Base-by-base conservation (phyloP, 2,888 invertebrate species). In the Hermodice carunculata region DNA sequence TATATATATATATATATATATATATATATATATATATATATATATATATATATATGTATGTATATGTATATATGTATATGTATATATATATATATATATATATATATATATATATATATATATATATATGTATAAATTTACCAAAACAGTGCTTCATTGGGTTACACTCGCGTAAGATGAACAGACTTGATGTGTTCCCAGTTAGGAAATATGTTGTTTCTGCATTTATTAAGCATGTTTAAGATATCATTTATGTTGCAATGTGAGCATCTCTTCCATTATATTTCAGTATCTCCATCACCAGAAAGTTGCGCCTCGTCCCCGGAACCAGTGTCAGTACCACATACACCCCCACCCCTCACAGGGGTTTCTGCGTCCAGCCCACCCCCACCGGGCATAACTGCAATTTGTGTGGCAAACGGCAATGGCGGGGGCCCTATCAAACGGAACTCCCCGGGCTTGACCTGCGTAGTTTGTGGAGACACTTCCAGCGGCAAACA, bases 401-500 rank as follows among this genome's bases (percentile, higher is more conserved):
- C 57, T 29, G 53, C 49, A 3, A 28, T 56, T 46, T 51, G 42
- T 32, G 31, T 46, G 56, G 28, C n/a, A 6, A 44, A 22, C 29
- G 42, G 37, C 46, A 34, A n/a, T 22, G 60, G 59, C 31, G 57
- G 49, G 26, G 76, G 77, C 6, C 76, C 77, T 6, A 66, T 77
- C 31, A 83, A 82, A 69, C 73, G 83, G 52, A 72, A 71, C 46
- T 84, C 85, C 0, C 86, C 92, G 1, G 96, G 96, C 0, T 89
- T 98, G 59, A 70, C 77, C 44, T 98, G 98, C 86, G 94, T 97
- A 59, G 98, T 98, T 0, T 98, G 98, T 81, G 97, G 97, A 0
- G 98, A 98, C 86, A 96, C 96, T 5, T 95, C 95, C 77, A 96
- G 95, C 1, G 98, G 98, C 1, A 98, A 98, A 81, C 98, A 98